Evolutionary conservation across 2,888 invertebrate species (phyloP).

Genomic region (Tachina grossa): DNA sequence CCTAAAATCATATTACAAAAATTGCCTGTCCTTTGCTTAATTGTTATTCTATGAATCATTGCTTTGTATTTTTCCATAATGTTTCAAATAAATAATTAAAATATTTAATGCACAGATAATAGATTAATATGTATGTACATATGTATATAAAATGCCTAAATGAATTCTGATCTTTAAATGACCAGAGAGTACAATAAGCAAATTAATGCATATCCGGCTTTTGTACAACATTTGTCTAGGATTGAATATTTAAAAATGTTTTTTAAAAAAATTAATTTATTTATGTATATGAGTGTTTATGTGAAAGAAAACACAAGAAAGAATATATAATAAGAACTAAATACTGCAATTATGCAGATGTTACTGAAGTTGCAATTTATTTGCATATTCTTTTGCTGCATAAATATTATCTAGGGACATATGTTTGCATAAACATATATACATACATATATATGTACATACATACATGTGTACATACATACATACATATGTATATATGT

Average conservation of each 20-base stretch:
- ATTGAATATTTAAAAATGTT: conserved; percentile 56
- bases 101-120: conserved; percentile 30
- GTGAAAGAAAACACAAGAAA: neutral
- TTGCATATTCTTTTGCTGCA: conserved; percentile 47
- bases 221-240: conserved; percentile 33
- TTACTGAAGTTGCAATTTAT: conserved; percentile 49
- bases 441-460: neutral
- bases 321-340: conserved; percentile 13
- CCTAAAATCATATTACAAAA: no score
- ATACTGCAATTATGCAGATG: conserved; percentile 59
- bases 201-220: conserved; percentile 50
- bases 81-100: conserved; percentile 42
- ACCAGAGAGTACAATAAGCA: conserved; percentile 3
- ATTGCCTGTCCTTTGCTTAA: neutral
- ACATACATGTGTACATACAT: neutral
- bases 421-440: neutral
- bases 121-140: neutral
- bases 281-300: conserved; percentile 1
- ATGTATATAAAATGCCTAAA: conserved; percentile 20
- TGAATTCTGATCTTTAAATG: conserved; percentile 36
- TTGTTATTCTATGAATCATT: neutral
- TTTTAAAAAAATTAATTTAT: conserved; percentile 8
- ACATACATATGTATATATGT: neutral
- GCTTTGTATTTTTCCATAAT: neutral
- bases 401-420: conserved; percentile 41